These are phyloP conservation scores for Drosophila multiciliata DNA, from an alignment of 2,888 invertebrate species.

Conservation along the genomic window DNA sequence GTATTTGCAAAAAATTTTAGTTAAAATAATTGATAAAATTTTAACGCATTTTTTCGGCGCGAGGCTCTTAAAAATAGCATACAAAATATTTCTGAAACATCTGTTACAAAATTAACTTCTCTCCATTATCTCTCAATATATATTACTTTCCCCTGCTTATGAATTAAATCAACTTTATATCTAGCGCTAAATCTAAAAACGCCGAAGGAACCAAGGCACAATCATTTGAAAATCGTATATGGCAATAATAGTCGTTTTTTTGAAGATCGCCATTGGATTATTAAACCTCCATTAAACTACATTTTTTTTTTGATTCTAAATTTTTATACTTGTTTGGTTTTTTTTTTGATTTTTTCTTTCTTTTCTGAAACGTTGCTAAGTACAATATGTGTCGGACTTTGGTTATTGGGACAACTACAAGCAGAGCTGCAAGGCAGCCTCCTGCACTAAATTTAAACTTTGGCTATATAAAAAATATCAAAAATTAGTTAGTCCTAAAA, in stretches of 20 bases:
- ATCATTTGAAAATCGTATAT: conserved; percentile 69
- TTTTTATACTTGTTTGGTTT: conserved; percentile 1
- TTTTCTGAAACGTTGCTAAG: conserved; percentile 47
- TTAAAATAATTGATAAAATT: conserved; percentile 66
- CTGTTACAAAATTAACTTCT: conserved; percentile 48
- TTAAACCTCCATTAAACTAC: conserved; percentile 25
- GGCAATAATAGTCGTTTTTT: conserved; percentile 16
- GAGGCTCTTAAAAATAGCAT: conserved; percentile 55
- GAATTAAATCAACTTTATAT: conserved; percentile 60
- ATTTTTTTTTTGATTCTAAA: not conserved
- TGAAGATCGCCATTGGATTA: conserved; percentile 3
- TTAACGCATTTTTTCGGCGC: conserved; percentile 59
- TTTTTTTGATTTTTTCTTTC: not conserved
- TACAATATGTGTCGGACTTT: conserved; percentile 24
- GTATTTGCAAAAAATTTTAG: conserved; percentile 46
- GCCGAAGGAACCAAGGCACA: conserved; percentile 77
- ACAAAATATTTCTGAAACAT: conserved; percentile 62
- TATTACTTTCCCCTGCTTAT: conserved; percentile 38
- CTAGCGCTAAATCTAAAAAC: conserved; percentile 67
- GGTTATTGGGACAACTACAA: conserved; percentile 37
- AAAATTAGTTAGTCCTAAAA: conserved; percentile 52
- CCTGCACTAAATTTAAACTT: conserved; percentile 51
- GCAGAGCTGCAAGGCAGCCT: conserved; percentile 34
- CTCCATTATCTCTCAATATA: not conserved
- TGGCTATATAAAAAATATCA: conserved; percentile 66